Percentiles rank a stretch among this genome's conserved stretches.
Conservation (phyloP, 2,888 invertebrate species). For the Hypomecis punctinalis region DNA sequence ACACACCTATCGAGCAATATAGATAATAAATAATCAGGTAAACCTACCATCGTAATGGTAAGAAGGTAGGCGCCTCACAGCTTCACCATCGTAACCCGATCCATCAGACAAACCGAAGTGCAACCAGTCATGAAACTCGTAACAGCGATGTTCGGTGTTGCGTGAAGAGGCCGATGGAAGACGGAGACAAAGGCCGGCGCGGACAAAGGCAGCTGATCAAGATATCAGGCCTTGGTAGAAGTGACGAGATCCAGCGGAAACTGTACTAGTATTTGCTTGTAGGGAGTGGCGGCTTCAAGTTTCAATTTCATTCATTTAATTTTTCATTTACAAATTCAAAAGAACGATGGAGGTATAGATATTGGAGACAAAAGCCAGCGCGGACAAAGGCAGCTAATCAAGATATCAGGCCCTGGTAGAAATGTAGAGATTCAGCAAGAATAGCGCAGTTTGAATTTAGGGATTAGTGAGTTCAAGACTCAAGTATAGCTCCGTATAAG, state of each 20-base stretch:
- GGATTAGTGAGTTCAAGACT: too few species aligned
- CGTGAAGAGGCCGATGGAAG: constrained; percentile 53
- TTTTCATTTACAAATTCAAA: too few species aligned
- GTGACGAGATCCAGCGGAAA: neutral
- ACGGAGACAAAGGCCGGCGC: constrained; percentile 72
- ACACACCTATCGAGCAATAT: too few species aligned
- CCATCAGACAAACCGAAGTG: constrained; percentile 37
- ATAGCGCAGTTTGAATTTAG: too few species aligned
- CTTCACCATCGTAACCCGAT: constrained; percentile 18
- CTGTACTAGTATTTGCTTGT: too few species aligned
- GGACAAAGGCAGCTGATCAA: constrained; percentile 71
- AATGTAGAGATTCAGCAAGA: constrained; percentile 26
- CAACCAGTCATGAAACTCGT: constrained; percentile 52
- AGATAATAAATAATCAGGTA: too few species aligned
- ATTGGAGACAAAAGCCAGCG: constrained; percentile 72
- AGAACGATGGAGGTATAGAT: constrained; percentile 30
- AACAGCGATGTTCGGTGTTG: constrained; percentile 65
- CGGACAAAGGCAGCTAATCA: constrained; percentile 70
- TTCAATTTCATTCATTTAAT: too few species aligned
- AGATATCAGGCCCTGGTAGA: constrained; percentile 55
- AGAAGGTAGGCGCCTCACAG: constrained; percentile 5
- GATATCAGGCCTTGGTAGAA: constrained; percentile 54
- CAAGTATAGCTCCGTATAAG: too few species aligned
- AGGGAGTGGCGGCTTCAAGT: neutral
- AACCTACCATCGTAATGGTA: too few species aligned